Base-by-base conservation (phyloP, 1,140 invertebrate species). In the Drosophila varians region DNA sequence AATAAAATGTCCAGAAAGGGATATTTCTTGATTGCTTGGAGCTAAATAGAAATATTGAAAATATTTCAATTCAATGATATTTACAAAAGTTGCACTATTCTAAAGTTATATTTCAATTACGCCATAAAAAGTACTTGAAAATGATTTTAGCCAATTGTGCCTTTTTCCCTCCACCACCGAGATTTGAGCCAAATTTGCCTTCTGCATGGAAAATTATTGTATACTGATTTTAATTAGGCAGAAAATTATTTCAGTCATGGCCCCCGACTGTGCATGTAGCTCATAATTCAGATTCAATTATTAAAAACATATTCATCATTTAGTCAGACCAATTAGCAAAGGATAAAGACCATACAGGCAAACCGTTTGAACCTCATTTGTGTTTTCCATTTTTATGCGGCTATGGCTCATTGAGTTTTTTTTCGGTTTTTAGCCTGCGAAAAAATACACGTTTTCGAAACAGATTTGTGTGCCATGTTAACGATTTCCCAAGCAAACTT, bases 61-160 rank as follows among this genome's bases (percentile, higher is more conserved):
- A n/a, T n/a, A n/a, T n/a, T n/a, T 3, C 0, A 7, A 19, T 62
- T 21, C 36, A 6, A 38, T 4, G 12, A 4, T 6, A 38, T 31
- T 31, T 31, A 31, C 31, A 40, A 47, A 45, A 16, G 26, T 11
- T 31, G 46, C 46, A 45, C 36, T 66, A 52, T 23, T 12, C 11
- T 16, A 56, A 60, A 58, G 46, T 54, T 47, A 46, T 49, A 76
- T 80, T 80, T 64, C 76, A 80, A 80, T 86, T 87, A 66, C 40
- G 54, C 68, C 58, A 52, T 80, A 66, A 87, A 80, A 86, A 74
- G 56, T 77, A 86, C 82, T 86, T 86, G 80, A 86, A 86, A 87
- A 60, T 38, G 48, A 77, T 86, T 72, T 47, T 49, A 71, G n/a
- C 42, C 55, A 43, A 43, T 60, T 60, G 6, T 18, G 25, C 52